Evolutionary conservation across 2,113 vertebrate genomes (phyloP), one percentile per base, ranked within the genome.

Genomic region (Pristiophorus japonicus): DNA sequence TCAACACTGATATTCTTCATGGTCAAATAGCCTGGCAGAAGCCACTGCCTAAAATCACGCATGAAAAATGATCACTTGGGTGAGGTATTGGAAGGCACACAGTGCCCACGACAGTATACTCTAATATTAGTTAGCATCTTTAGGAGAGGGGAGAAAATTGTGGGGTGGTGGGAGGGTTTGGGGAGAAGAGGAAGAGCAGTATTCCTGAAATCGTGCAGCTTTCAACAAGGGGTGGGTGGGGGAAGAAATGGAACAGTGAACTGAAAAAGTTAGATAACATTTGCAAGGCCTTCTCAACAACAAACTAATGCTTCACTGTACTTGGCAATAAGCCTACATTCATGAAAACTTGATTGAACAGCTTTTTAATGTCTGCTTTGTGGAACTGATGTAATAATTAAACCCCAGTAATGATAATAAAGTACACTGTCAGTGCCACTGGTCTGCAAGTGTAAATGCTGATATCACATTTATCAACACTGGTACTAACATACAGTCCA

Each of bases 301-400:
- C 34, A 42, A 63, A 92, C 59, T 63, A 63, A 73, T 70, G 22
- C 65, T 70, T 70, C 42, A 70, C 16, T 27, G 51, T 47, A 16
- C 42, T 70, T 70, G 27, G 63, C 45, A 51, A 34, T 34, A 34
- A 42, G 90, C 90, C 62, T 63, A 65, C 59, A 63, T 22, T 94
- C 66, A 51, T 70, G 93, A 94, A 51, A 38, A 45, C 11, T 73
- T 94, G 65, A 94, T 7, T 47, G 42, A 70, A 94, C 42, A 51
- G 24, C 24, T 51, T 65, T 67, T 94, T 94, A 67, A 67, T 94
- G 42, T 51, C 66, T 70, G 92, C 92, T 47, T 94, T 47, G 18
- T 45, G 45, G 24, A 70, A 73, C 93, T 47, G 22, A 94, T 70
- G 93, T 70, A 94, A 73, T 73, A 94, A 94, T 70, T 94, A 94